Conservation (phyloP, 2,888 invertebrate genomes). For the Prenolepis imparis region DNA sequence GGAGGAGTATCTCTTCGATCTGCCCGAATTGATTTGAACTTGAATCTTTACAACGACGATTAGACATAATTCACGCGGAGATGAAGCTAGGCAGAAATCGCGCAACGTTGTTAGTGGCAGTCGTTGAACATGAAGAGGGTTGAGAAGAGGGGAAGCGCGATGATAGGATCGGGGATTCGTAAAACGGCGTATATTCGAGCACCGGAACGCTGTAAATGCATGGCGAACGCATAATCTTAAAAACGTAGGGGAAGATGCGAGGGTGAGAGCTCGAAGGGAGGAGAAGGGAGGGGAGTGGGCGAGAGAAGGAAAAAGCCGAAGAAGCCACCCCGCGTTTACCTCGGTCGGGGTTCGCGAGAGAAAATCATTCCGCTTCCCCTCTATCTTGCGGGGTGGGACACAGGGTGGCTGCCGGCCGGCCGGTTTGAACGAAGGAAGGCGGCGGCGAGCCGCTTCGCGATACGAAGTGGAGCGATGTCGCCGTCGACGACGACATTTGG, state of each 20-base stretch:
- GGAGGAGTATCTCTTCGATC: neutral
- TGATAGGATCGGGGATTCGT: slow-evolving; percentile 81
- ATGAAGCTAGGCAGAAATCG: slow-evolving; percentile 19
- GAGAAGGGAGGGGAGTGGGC: no score
- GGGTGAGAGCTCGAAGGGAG: slow-evolving; percentile 34
- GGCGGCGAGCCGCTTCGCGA: slow-evolving; percentile 72
- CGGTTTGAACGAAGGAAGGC: slow-evolving; percentile 66
- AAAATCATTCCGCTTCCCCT: slow-evolving; percentile 36
- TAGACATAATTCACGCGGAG: neutral
- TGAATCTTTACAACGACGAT: slow-evolving; percentile 13
- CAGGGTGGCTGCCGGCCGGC: slow-evolving; percentile 56
- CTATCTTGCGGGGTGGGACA: slow-evolving; percentile 28
- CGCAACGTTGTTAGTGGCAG: slow-evolving; percentile 36
- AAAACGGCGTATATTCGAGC: slow-evolving; percentile 79
- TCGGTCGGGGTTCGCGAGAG: slow-evolving; percentile 71
- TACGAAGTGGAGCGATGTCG: slow-evolving; percentile 84
- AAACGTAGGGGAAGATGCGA: slow-evolving; percentile 77
- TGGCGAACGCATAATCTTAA: slow-evolving; percentile 84
- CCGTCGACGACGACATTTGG: slow-evolving; percentile 84
- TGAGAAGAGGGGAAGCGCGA: slow-evolving; percentile 59
- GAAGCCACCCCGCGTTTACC: slow-evolving; percentile 68
- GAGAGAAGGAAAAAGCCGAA: slow-evolving; percentile 57
- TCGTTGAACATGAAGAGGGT: slow-evolving; percentile 19
- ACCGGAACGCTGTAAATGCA: slow-evolving; percentile 83
- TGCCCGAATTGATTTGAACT: slow-evolving; percentile 2